phyloP scores from a whole-genome alignment of 2,113 vertebrate genomes.

The Muntiacus muntjak region DNA sequence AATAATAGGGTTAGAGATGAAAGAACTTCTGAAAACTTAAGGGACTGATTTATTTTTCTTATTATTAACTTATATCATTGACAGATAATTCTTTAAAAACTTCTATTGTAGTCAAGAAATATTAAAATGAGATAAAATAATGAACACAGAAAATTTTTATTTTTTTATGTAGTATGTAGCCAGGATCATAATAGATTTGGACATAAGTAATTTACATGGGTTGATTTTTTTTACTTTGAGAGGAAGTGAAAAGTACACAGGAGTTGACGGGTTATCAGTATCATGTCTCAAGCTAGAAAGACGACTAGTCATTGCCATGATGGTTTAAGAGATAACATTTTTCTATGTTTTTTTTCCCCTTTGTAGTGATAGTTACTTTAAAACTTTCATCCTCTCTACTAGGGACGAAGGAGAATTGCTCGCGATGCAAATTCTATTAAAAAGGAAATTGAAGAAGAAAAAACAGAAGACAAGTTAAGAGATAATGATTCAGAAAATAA shows the following conservation, averaged over 20 bases:
- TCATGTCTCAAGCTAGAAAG: not conserved
- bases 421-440: constrained; percentile 82
- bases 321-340: not conserved
- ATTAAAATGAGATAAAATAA: not conserved
- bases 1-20: not conserved
- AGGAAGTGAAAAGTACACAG: not conserved
- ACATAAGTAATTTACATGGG: not conserved
- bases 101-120: not conserved
- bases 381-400: constrained; percentile 2
- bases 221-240: not conserved
- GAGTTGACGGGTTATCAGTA: not conserved
- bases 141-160: not conserved
- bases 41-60: not conserved
- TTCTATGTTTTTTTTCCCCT: not conserved
- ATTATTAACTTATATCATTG: not conserved
- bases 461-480: constrained; percentile 83
- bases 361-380: not conserved
- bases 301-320: not conserved
- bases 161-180: not conserved
- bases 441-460: constrained; percentile 85
- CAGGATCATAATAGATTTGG: not conserved
- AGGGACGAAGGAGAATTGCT: constrained; percentile 87
- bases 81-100: not conserved
- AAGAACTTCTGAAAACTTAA: not conserved
- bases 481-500: constrained; percentile 84